Percentiles rank a stretch among this genome's conserved stretches.
Conservation (phyloP, 2,888 invertebrate genomes). For the Conus canariensis region DNA sequence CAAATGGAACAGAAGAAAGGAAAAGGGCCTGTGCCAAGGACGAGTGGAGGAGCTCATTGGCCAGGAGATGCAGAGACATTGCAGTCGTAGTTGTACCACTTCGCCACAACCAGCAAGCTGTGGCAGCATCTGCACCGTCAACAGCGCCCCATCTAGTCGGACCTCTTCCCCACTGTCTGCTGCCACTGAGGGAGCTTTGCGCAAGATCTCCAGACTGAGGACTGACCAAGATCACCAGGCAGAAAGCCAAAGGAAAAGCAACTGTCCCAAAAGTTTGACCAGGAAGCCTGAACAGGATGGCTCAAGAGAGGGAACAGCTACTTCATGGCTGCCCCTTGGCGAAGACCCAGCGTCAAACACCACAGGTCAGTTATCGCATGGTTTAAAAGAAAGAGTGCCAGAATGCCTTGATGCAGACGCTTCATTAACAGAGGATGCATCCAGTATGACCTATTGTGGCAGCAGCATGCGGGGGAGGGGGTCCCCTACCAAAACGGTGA, state of each 20-base stretch:
- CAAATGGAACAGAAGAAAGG: not conserved
- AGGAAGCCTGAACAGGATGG: not conserved
- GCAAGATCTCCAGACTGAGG: not conserved
- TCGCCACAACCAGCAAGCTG: not conserved
- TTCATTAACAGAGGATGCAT: not conserved
- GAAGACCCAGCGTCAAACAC: not conserved
- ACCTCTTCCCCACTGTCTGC: not conserved
- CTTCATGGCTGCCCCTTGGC: not conserved
- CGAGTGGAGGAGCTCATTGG: not conserved
- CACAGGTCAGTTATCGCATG: not conserved
- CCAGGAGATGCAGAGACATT: not conserved
- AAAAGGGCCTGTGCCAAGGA: not conserved
- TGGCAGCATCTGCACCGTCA: not conserved
- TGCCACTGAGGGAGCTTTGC: not conserved
- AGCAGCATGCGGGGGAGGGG: not conserved
- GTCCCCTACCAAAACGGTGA: constrained; percentile 26
- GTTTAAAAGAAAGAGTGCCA: not conserved
- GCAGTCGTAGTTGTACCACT: constrained; percentile 8
- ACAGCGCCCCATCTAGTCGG: constrained; percentile 15
- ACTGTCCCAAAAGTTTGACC: not conserved
- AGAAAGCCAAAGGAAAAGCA: not conserved
- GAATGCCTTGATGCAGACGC: not conserved
- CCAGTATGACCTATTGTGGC: not conserved
- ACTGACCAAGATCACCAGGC: not conserved
- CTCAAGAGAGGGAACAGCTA: not conserved